These are phyloP conservation scores for Drosophila mayri DNA, from an alignment of 1,140 invertebrate genomes.

Conservation along the genomic window DNA sequence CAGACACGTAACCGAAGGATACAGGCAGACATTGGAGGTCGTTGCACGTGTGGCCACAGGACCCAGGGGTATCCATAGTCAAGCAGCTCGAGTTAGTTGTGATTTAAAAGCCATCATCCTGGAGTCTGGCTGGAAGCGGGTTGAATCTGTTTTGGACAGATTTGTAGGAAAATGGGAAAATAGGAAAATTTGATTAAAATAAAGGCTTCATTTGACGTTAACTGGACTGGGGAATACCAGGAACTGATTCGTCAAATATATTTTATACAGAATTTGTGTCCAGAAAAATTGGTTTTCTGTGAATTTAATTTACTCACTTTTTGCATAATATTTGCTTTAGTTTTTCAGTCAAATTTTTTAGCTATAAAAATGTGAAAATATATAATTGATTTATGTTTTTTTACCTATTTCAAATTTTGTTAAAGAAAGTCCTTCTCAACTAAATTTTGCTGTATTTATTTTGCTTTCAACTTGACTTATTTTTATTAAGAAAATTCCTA, in stretches of 20 bases:
- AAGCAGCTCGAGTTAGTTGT: constrained; percentile 29
- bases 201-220: background rate
- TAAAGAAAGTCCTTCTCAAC: background rate
- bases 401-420: background rate
- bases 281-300: background rate
- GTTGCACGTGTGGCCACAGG: constrained; percentile 34
- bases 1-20: constrained; percentile 23
- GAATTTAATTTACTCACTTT: background rate
- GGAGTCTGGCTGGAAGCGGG: background rate
- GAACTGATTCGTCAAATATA: background rate
- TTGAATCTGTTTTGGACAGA: background rate
- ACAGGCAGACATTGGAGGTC: constrained; percentile 25
- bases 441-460: background rate
- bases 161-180: background rate
- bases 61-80: constrained; percentile 27
- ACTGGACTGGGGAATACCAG: background rate
- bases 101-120: constrained; percentile 30
- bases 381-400: background rate
- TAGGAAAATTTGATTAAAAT: background rate
- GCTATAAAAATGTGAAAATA: background rate
- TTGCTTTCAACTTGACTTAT: background rate
- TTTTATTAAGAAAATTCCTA: background rate
- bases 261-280: background rate
- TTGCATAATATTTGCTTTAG: background rate
- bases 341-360: background rate